Evolutionary conservation across 1,140 invertebrate genomes (phyloP).

Genomic region (Venturia canescens): DNA sequence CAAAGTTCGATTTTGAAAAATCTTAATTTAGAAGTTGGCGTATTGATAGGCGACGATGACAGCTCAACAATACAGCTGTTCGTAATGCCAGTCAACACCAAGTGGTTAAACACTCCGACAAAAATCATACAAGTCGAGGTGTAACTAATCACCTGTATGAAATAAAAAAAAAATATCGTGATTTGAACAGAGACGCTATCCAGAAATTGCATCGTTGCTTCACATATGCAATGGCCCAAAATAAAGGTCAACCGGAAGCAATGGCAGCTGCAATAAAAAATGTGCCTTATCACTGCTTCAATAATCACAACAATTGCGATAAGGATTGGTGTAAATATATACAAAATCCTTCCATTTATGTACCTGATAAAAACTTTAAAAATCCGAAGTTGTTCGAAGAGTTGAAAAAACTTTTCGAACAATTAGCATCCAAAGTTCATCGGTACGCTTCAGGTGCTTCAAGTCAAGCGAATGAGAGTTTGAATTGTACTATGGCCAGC

Average conservation of each 20-base stretch:
- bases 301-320: not conserved
- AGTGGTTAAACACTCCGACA: slow-evolving; percentile 18
- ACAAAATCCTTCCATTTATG: slow-evolving; percentile 40
- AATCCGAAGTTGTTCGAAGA: slow-evolving; percentile 14
- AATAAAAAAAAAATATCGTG: slow-evolving; percentile 9
- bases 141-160: slow-evolving; percentile 11
- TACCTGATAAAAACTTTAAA: slow-evolving; percentile 31
- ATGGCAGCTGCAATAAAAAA: slow-evolving; percentile 18
- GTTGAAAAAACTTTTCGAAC: not conserved
- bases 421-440: slow-evolving; percentile 34
- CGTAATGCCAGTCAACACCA: not conserved
- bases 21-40: not conserved
- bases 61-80: slow-evolving; percentile 4
- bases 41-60: slow-evolving; percentile 17
- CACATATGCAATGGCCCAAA: slow-evolving; percentile 22
- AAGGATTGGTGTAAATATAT: slow-evolving; percentile 2
- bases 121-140: not conserved
- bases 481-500: slow-evolving; percentile 29
- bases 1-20: slow-evolving; percentile 6
- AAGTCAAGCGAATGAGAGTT: slow-evolving; percentile 35
- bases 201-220: slow-evolving; percentile 18
- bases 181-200: not conserved
- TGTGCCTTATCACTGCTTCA: slow-evolving; percentile 28
- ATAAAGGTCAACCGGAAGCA: not conserved
- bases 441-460: slow-evolving; percentile 18